Evolutionary conservation across 2,888 invertebrate genomes (phyloP).

Genomic region (Diarsia dahlii): DNA sequence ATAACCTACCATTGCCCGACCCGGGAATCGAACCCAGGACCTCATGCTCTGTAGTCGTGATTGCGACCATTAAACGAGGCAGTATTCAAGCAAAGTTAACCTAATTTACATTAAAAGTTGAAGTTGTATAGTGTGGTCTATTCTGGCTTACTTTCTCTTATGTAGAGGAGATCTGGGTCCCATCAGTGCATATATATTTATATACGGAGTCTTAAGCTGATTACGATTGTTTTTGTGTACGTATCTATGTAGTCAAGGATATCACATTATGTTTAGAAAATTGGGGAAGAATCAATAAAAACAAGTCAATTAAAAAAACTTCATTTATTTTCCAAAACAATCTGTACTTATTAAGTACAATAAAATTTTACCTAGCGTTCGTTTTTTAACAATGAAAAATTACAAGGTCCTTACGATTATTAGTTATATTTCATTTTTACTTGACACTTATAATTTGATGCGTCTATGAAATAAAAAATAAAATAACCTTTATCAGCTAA

Average conservation of each 20-base stretch:
- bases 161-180: neutral
- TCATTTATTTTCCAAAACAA: constrained; percentile 86
- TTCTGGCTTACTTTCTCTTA: neutral
- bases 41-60: no score
- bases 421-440: constrained; percentile 56
- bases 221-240: neutral
- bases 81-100: neutral
- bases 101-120: neutral
- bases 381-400: constrained; percentile 83
- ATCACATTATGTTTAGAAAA: neutral
- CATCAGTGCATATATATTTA: no score
- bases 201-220: no score
- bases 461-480: constrained; percentile 56
- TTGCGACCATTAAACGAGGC: no score
- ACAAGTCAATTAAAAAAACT: constrained; percentile 67
- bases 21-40: no score
- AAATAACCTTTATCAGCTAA: constrained; percentile 47
- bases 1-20: no score
- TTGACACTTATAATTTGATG: constrained; percentile 68
- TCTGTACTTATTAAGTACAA: constrained; percentile 83
- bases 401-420: constrained; percentile 71
- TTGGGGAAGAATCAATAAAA: constrained; percentile 27
- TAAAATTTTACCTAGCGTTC: constrained; percentile 82
- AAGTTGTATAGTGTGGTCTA: neutral
- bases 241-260: neutral